Evolutionary conservation across 2,797 vertebrate genomes (phyloP).

Genomic region (Heteromormyrus szaboi): DNA sequence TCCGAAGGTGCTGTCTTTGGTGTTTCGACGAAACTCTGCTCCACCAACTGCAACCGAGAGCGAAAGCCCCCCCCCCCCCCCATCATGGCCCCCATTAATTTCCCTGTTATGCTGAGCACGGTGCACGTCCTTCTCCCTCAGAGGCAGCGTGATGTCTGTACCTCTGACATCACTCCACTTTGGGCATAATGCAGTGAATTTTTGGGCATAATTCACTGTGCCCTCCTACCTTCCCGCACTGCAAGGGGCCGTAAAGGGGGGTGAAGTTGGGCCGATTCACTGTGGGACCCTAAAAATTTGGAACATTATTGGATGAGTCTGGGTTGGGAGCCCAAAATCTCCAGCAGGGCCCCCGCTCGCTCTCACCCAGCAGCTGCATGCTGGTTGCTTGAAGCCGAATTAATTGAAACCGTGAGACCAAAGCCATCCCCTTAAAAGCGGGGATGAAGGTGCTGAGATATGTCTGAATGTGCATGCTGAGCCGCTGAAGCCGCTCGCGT

Average conservation of each 20-base stretch:
- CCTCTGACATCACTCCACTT: not conserved
- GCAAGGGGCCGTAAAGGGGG: not conserved
- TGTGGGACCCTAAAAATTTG: not conserved
- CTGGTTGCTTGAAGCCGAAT: not conserved
- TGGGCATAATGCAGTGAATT: not conserved
- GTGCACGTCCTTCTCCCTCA: not conserved
- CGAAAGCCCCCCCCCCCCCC: not conserved
- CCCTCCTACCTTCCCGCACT: not conserved
- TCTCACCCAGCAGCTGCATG: not conserved
- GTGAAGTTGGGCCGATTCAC: not conserved
- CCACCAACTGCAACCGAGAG: not conserved
- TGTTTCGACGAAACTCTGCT: not conserved
- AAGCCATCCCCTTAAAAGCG: not conserved
- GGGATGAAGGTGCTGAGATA: not conserved
- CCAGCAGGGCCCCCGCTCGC: not conserved
- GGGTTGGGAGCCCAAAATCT: not conserved
- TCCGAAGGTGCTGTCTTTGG: not conserved
- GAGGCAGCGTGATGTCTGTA: not conserved
- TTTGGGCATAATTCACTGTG: not conserved
- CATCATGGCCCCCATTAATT: not conserved
- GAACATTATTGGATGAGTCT: not conserved
- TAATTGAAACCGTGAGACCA: not conserved
- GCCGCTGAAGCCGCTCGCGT: too few relatives aligned
- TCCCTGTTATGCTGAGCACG: not conserved
- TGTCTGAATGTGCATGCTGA: not conserved